These are phyloP conservation scores for Burhinus bistriatus DNA, from an alignment of 2,113 vertebrate genomes.

Conservation along the genomic window DNA sequence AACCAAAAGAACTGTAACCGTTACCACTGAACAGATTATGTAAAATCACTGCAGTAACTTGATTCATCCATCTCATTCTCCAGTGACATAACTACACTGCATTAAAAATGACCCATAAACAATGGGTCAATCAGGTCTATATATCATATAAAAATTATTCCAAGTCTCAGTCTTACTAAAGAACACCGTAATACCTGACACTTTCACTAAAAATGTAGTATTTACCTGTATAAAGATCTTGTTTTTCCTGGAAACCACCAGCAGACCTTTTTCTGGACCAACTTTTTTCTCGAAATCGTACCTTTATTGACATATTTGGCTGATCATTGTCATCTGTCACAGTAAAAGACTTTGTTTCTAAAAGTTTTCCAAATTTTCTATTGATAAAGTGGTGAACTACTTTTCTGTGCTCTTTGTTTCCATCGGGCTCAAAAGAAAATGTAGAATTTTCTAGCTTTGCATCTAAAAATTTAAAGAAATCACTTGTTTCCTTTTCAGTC, in stretches of 20 bases:
- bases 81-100: not conserved
- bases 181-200: not conserved
- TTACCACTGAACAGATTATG: not conserved
- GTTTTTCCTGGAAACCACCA: constrained; percentile 67
- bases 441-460: constrained; percentile 83
- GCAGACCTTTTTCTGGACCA: constrained; percentile 75
- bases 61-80: not conserved
- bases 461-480: constrained; percentile 91
- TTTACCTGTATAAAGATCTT: constrained; percentile 85
- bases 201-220: not conserved
- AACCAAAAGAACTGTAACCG: not conserved
- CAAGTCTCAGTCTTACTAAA: not conserved
- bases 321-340: not conserved
- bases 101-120: not conserved
- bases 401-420: constrained; percentile 85
- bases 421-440: constrained; percentile 85
- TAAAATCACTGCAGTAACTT: not conserved
- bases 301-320: constrained; percentile 76
- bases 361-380: constrained; percentile 86
- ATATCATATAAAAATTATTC: not conserved
- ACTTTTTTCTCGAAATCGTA: constrained; percentile 83
- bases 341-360: constrained; percentile 91
- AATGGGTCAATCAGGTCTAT: not conserved
- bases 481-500: constrained; percentile 84
- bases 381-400: constrained; percentile 90